phyloP scores from a whole-genome alignment of 2,113 vertebrate species.

The Miniopterus natalensis region DNA sequence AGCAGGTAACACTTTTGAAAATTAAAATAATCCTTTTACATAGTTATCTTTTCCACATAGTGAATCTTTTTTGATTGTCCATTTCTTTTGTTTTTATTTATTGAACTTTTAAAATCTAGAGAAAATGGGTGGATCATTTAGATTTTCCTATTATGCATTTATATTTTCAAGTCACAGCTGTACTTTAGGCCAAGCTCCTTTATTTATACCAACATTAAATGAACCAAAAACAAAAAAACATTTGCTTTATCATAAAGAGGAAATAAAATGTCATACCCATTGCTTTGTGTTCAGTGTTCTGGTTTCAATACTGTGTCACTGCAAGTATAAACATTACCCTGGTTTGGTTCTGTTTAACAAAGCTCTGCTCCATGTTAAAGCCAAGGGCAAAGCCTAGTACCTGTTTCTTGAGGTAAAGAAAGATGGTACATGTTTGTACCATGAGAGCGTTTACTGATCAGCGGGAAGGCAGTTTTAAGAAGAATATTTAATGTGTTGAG shows the following conservation, averaged over 20 bases:
- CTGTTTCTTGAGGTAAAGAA: constrained; percentile 73
- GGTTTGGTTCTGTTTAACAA: constrained; percentile 69
- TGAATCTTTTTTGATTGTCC: not conserved
- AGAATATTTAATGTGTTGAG: not conserved
- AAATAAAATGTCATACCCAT: constrained; percentile 10
- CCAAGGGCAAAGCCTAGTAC: constrained; percentile 70
- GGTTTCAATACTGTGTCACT: constrained; percentile 42
- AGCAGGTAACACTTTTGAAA: not conserved
- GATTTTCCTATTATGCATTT: constrained; percentile 19
- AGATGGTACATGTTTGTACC: constrained; percentile 57
- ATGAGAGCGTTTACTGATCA: constrained; percentile 25
- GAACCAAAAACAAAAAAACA: not conserved
- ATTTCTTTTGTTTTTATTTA: not conserved
- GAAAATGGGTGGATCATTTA: not conserved
- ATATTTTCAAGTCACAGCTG: not conserved
- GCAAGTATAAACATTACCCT: constrained; percentile 64
- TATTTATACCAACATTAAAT: constrained; percentile 40
- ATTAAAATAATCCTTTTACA: not conserved
- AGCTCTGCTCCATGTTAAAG: constrained; percentile 63
- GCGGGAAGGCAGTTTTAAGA: constrained; percentile 45
- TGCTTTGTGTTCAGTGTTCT: not conserved
- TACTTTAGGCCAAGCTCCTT: not conserved
- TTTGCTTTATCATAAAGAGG: constrained; percentile 3
- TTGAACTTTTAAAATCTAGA: not conserved
- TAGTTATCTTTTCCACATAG: not conserved